Base-by-base conservation (phyloP, 2,888 invertebrate species). In the Protula sp. region DNA sequence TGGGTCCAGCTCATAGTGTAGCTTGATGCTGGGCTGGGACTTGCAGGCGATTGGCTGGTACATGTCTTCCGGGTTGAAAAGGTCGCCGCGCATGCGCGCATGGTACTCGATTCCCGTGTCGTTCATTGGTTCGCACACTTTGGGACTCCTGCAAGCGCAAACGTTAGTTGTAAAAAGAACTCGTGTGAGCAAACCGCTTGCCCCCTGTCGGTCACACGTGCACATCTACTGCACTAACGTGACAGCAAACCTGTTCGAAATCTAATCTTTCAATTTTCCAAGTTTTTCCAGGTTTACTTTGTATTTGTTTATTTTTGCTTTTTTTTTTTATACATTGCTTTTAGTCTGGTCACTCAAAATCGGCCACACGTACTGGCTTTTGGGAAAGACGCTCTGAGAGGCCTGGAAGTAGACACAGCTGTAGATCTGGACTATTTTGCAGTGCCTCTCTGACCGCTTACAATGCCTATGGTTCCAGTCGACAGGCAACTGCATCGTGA, bases 381-480 rank as follows among this genome's bases (percentile, higher is more conserved):
- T n/a, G 2, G 79, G 79, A 54, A 78, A 77, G 51, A 79, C 67
- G 4, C 57, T 61, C 3, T 67, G 59, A 14, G 75, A 70, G n/a
- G 75, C 77, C 52, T 70, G 69, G 50, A 79, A 71, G 48, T 68
- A 69, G 29, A 78, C 71, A 66, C 79, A 79, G 5, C 76, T 71
- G 50, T 62, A 63, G 56, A 77, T 70, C 47, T 64, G 67, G 27
- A 78, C 67, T 26, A 60, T 54, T 5, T 60, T 62, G 63, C 74
- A 74, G 31, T 59, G 50, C 19, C 26, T 51, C 3, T 29, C 19
- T 22, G 19, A 22, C 22, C 14, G 9, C 2, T 57, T 55, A 62
- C 77, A 77, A 2, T 64, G 47, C 1, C 72, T 71, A 24, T 58
- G 63, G 59, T 74, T 77, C 76, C 75, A 75, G 30, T 74, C 67